Evolutionary conservation across 2,797 vertebrate species (phyloP).

Genomic region (Sebastes kiyomatsui): DNA sequence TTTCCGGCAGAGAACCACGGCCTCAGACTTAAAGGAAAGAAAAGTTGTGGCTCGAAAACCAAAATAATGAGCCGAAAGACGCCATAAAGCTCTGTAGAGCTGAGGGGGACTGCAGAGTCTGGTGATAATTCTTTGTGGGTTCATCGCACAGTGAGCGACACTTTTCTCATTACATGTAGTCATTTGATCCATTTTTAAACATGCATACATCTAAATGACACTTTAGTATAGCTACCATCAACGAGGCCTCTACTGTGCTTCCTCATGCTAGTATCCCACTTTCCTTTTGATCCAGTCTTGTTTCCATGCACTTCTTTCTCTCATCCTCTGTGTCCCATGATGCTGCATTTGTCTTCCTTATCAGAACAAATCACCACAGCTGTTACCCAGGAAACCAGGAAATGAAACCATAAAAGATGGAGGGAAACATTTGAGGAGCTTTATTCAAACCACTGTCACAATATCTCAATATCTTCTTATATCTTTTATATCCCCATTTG

Average conservation of each 20-base stretch:
- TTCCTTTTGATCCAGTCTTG: conserved; percentile 5
- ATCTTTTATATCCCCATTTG: conserved; percentile 21
- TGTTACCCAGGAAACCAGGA: conserved; percentile 46
- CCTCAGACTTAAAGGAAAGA: too few species aligned
- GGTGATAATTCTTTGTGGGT: background rate
- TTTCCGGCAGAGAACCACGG: too few species aligned
- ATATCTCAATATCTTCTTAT: background rate
- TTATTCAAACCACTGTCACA: conserved; percentile 25
- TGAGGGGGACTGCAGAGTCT: background rate
- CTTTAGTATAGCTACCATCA: background rate
- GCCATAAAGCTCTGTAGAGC: background rate
- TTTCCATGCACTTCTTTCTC: conserved; percentile 1
- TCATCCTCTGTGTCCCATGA: conserved; percentile 2
- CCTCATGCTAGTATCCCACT: background rate
- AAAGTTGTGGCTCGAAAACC: background rate
- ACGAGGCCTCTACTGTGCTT: background rate
- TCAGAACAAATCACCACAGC: conserved; percentile 38
- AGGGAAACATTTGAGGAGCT: conserved; percentile 25
- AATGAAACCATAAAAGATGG: conserved; percentile 48
- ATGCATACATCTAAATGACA: conserved; percentile 7
- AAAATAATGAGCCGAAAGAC: background rate
- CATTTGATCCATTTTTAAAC: conserved; percentile 1
- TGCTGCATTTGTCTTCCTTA: conserved; percentile 26
- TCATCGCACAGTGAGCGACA: background rate
- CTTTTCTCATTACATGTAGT: background rate